phyloP scores from a whole-genome alignment of 2,888 invertebrate genomes.

The Drosophila mulleri region DNA sequence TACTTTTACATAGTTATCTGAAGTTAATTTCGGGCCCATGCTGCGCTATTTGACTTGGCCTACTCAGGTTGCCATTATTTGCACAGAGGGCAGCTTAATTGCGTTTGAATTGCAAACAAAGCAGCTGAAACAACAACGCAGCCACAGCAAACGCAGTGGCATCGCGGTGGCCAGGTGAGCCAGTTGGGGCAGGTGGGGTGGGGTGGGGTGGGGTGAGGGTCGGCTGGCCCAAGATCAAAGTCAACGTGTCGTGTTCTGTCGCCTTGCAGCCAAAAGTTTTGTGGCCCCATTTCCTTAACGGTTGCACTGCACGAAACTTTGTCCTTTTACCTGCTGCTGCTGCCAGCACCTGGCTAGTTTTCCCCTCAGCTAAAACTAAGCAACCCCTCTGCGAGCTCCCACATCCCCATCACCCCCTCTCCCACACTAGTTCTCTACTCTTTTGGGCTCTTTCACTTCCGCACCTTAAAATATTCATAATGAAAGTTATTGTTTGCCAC shows the following conservation, averaged over 20 bases:
- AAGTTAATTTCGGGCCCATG: constrained; percentile 39
- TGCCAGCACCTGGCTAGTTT: constrained; percentile 25
- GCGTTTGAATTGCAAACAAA: constrained; percentile 70
- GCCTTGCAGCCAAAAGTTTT: constrained; percentile 64
- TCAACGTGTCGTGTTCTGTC: constrained; percentile 67
- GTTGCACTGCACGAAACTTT: constrained; percentile 67
- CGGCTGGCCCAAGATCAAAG: constrained; percentile 68
- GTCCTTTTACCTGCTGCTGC: constrained; percentile 54
- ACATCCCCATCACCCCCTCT: not conserved
- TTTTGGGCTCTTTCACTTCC: constrained; percentile 43
- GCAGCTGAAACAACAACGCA: constrained; percentile 22
- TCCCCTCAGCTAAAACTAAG: not conserved
- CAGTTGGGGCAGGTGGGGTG: not conserved
- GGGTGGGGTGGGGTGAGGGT: constrained; percentile 2
- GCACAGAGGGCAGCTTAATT: constrained; percentile 56
- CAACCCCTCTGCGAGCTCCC: too few relatives aligned
- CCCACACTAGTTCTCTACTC: not conserved
- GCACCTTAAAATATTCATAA: constrained; percentile 71
- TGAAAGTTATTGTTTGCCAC: constrained; percentile 75
- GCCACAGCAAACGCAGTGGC: not conserved
- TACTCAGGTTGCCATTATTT: constrained; percentile 47
- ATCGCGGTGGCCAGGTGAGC: not conserved
- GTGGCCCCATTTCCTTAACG: constrained; percentile 58
- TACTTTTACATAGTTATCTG: constrained; percentile 33
- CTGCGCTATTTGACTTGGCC: constrained; percentile 55